Conservation (phyloP, 2,113 vertebrate species). For the Malurus melanocephalus region DNA sequence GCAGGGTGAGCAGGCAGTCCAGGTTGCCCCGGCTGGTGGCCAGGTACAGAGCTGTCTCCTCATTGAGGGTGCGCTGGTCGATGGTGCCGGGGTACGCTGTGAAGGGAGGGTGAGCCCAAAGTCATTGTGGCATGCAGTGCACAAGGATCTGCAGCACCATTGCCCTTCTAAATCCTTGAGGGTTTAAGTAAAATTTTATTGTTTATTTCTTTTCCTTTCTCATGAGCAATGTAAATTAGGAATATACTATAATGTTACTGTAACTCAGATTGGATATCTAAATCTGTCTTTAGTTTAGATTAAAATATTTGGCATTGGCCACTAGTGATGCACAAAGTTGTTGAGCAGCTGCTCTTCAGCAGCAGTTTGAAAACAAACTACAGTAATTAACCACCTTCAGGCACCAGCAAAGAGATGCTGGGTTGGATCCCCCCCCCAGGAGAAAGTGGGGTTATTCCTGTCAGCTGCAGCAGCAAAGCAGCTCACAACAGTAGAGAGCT, state of each 20-base stretch:
- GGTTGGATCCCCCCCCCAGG: neutral
- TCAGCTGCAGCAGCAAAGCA: neutral
- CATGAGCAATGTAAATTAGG: neutral
- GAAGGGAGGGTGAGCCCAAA: neutral
- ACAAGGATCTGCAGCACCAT: neutral
- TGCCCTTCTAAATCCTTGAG: neutral
- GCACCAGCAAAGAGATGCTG: neutral
- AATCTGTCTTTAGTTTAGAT: neutral
- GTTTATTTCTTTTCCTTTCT: neutral
- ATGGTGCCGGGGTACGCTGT: slow-evolving; percentile 80
- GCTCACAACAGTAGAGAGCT: neutral
- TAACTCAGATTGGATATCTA: neutral
- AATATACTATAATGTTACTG: neutral
- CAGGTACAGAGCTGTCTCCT: slow-evolving; percentile 84
- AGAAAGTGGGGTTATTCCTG: neutral
- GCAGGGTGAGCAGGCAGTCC: slow-evolving; percentile 74
- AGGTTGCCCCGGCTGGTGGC: slow-evolving; percentile 73
- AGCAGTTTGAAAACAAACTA: neutral
- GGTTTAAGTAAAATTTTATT: neutral
- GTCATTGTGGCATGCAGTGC: neutral
- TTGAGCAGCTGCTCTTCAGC: neutral
- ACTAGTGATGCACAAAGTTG: neutral
- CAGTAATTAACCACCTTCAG: neutral
- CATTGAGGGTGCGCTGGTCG: slow-evolving; percentile 80
- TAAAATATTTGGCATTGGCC: neutral